Conservation (phyloP, 1,140 invertebrate species). For the Polypedilum pembai region DNA sequence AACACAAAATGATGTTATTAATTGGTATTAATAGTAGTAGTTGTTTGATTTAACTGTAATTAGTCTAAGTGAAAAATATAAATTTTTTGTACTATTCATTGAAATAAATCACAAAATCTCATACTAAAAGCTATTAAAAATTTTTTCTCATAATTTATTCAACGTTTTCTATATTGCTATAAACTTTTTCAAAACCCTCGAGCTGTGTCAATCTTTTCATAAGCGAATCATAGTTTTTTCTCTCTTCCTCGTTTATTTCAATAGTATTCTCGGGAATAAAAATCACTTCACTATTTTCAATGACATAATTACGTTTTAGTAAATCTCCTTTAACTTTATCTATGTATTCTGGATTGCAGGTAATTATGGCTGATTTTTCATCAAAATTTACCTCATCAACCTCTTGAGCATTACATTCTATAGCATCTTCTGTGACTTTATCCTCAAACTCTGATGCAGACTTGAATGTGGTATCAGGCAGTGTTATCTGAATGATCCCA, state of each 20-base stretch:
- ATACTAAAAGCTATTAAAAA: no score
- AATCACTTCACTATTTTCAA: slow-evolving; percentile 34
- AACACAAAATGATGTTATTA: no score
- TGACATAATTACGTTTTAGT: slow-evolving; percentile 43
- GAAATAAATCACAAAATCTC: no score
- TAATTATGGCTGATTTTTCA: slow-evolving; percentile 44
- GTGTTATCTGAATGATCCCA: slow-evolving; percentile 47
- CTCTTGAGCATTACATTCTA: slow-evolving; percentile 54
- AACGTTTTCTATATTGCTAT: slow-evolving; percentile 34
- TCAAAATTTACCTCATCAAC: slow-evolving; percentile 46
- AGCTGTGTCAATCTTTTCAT: slow-evolving; percentile 34
- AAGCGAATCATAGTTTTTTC: slow-evolving; percentile 33
- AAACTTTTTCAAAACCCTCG: slow-evolving; percentile 37
- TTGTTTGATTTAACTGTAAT: no score
- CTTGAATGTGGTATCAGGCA: slow-evolving; percentile 32
- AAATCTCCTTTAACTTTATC: slow-evolving; percentile 40
- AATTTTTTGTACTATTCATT: no score
- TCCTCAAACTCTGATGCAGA: slow-evolving; percentile 43
- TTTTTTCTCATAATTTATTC: no score
- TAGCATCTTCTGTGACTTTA: slow-evolving; percentile 53
- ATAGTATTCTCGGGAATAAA: slow-evolving; percentile 24
- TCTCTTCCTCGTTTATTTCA: neutral
- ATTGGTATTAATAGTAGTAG: no score
- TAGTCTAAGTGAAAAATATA: no score
- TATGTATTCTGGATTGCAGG: slow-evolving; percentile 39